Conservation (phyloP, 2,888 invertebrate genomes). For the Pollenia amentaria region DNA sequence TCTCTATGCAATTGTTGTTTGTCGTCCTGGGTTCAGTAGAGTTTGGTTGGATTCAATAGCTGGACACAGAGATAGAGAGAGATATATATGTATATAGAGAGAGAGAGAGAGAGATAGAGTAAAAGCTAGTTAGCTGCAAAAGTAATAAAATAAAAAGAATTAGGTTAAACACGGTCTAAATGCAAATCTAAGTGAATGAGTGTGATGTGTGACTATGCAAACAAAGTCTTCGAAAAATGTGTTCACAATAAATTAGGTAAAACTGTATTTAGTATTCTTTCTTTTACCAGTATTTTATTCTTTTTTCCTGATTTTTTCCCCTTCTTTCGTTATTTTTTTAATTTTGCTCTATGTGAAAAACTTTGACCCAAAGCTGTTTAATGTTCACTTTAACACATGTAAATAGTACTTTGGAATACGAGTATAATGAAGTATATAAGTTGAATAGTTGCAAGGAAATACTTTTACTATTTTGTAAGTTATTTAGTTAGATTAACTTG, state of each 20-base stretch:
- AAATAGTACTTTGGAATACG: conserved; percentile 41
- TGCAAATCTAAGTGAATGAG: not conserved
- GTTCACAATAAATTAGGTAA: conserved; percentile 69
- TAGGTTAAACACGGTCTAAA: conserved; percentile 64
- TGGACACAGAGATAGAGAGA: not conserved
- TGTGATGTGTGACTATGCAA: not conserved
- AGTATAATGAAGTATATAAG: not conserved
- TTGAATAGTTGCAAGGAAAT: conserved; percentile 53
- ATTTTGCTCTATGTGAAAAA: not conserved
- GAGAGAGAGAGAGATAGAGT: too few species aligned
- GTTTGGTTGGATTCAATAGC: conserved; percentile 39
- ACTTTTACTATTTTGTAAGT: conserved; percentile 49
- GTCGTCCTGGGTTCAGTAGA: conserved; percentile 55
- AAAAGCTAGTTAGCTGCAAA: not conserved
- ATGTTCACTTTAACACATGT: conserved; percentile 49
- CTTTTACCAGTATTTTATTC: conserved; percentile 31
- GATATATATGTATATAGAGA: too few species aligned
- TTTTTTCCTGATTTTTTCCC: conserved; percentile 9
- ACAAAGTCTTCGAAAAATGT: conserved; percentile 20
- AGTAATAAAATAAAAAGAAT: conserved; percentile 57
- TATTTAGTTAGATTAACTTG: conserved; percentile 64
- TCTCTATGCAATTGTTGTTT: conserved; percentile 12
- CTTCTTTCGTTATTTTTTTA: not conserved
- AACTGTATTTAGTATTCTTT: conserved; percentile 60
- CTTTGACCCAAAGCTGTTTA: conserved; percentile 56